phyloP scores from a whole-genome alignment of 2,888 invertebrate species.

The Ophonus ardosiacus region DNA sequence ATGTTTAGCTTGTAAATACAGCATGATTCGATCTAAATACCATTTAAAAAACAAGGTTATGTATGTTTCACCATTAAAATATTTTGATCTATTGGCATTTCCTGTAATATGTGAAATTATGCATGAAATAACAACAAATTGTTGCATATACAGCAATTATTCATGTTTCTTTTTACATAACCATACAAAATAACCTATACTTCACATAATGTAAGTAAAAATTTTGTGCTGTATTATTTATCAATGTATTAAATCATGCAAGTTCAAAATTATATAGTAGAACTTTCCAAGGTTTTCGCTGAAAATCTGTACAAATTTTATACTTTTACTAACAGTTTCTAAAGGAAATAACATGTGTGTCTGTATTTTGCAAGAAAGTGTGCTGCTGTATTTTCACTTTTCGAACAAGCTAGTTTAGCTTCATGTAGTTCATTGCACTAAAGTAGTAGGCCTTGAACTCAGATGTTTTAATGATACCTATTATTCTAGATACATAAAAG shows the following conservation, averaged over 20 bases:
- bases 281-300: background rate
- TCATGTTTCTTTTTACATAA: too few species aligned
- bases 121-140: background rate
- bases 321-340: too few species aligned
- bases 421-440: constrained; percentile 48
- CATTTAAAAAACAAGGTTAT: background rate
- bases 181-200: background rate
- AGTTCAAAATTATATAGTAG: too few species aligned
- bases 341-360: too few species aligned
- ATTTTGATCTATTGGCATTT: background rate
- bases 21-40: background rate
- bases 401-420: background rate
- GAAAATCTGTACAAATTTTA: background rate
- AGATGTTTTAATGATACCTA: constrained; percentile 47
- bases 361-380: background rate
- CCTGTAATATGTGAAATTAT: background rate
- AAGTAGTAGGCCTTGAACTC: constrained; percentile 47
- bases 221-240: too few species aligned
- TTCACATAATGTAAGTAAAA: background rate
- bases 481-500: constrained; percentile 47
- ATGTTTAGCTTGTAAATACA: background rate
- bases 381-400: constrained; percentile 7
- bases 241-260: too few species aligned
- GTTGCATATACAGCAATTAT: background rate
- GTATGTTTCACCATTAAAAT: background rate